These are phyloP conservation scores for Dryobota labecula DNA, from an alignment of 2,888 invertebrate genomes.

Conservation along the genomic window DNA sequence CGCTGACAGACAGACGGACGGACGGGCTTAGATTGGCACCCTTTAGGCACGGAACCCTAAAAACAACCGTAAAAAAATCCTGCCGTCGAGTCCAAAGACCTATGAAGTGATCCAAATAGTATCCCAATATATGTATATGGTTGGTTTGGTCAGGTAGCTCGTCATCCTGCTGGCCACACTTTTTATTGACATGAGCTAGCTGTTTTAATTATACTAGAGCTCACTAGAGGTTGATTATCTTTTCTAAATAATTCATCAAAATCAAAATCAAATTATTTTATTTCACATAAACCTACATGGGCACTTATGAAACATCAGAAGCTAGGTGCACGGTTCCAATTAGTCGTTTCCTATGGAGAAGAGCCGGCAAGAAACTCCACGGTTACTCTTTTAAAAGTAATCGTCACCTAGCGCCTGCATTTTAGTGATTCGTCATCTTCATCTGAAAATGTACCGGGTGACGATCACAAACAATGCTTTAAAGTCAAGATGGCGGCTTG, in stretches of 20 bases:
- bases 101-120: background rate
- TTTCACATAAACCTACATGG: too few species aligned
- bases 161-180: background rate
- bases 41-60: too few species aligned
- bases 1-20: too few species aligned
- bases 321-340: too few species aligned
- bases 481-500: constrained; percentile 50
- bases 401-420: background rate
- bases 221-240: too few species aligned
- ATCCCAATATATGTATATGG: too few species aligned
- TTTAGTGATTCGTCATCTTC: constrained; percentile 30
- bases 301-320: too few species aligned
- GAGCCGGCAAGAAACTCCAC: too few species aligned
- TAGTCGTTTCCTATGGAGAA: too few species aligned
- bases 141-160: background rate
- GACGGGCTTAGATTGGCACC: too few species aligned
- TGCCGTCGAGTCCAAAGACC: background rate
- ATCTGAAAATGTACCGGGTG: constrained; percentile 54
- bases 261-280: too few species aligned
- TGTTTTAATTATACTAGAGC: background rate
- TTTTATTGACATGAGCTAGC: background rate
- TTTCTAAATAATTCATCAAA: constrained; percentile 20
- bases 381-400: too few species aligned
- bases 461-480: constrained; percentile 60
- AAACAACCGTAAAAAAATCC: background rate